Conservation (phyloP, 2,888 invertebrate genomes). For the Chirona hameri region DNA sequence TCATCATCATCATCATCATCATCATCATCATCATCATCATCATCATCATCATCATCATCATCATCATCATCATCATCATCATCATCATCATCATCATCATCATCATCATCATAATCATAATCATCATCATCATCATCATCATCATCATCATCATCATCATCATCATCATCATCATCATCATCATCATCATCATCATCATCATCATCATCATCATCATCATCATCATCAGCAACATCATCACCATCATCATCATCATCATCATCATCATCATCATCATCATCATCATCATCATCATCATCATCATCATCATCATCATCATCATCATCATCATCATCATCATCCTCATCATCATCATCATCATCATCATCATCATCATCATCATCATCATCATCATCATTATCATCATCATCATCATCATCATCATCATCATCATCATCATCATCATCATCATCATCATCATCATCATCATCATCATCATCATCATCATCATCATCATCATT, state of each 20-base stretch:
- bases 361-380: no score
- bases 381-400: background rate
- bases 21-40: slow-evolving; percentile 7
- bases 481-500: slow-evolving; percentile 1
- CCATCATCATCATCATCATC: slow-evolving; percentile 7
- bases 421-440: background rate
- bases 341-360: no score
- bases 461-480: background rate
- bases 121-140: no score
- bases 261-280: background rate
- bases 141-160: background rate
- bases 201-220: background rate
- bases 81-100: background rate
- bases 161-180: background rate
- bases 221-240: no score
- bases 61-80: background rate
- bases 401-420: background rate
- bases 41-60: background rate
- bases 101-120: no score
- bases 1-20: slow-evolving; percentile 10
- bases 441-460: slow-evolving; percentile 8
- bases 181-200: background rate
- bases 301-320: background rate
- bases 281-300: slow-evolving; percentile 5
- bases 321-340: no score